phyloP scores from a whole-genome alignment of 2,888 invertebrate species.

The Pterostichus niger region DNA sequence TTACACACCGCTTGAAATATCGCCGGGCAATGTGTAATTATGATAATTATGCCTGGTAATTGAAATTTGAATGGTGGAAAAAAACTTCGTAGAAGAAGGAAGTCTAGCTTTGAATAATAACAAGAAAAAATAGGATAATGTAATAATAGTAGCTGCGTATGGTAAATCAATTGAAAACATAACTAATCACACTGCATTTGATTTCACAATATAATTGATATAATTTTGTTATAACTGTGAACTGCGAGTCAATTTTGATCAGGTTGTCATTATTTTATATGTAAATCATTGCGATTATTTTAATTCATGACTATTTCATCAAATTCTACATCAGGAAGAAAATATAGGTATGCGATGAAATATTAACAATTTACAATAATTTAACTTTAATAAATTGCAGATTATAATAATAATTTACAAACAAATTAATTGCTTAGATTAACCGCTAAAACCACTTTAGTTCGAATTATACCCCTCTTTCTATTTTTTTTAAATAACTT shows the following conservation, averaged over 20 bases:
- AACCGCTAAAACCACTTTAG: too few species aligned
- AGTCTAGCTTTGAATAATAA: constrained; percentile 27
- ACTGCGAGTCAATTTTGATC: constrained; percentile 26
- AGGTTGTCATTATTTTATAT: constrained; percentile 40
- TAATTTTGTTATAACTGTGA: constrained; percentile 40
- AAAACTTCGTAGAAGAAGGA: constrained; percentile 27
- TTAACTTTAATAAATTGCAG: too few species aligned
- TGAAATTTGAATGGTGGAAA: constrained; percentile 41
- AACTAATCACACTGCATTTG: constrained; percentile 25
- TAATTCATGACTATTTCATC: constrained; percentile 12
- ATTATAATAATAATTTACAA: too few species aligned
- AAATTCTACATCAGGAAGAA: constrained; percentile 21
- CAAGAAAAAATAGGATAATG: constrained; percentile 20
- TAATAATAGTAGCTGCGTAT: not conserved
- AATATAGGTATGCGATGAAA: not conserved
- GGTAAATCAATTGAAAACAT: constrained; percentile 44
- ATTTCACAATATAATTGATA: constrained; percentile 48
- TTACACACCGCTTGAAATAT: constrained; percentile 34
- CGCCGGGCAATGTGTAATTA: constrained; percentile 34
- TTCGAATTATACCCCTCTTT: too few species aligned
- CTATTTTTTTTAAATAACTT: too few species aligned
- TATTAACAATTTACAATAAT: not conserved
- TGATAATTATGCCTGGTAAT: constrained; percentile 40
- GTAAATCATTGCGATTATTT: constrained; percentile 46
- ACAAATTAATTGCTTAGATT: too few species aligned